phyloP scores from a whole-genome alignment of 1,140 invertebrate genomes.

The Drosophila eugracilis region DNA sequence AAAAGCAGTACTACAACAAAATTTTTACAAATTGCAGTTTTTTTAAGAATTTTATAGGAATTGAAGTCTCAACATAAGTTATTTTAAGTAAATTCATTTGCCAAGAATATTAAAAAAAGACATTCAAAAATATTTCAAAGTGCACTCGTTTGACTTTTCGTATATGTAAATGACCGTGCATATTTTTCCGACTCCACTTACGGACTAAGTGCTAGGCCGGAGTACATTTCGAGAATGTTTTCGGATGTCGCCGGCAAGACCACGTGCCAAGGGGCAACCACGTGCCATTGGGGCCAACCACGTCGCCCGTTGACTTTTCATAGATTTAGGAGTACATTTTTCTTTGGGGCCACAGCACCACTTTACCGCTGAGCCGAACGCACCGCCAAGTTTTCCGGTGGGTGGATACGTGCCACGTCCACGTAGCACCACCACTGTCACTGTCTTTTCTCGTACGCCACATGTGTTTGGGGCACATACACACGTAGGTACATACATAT shows the following conservation, averaged over 20 bases:
- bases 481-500: too few species aligned
- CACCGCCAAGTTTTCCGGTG: constrained; percentile 9
- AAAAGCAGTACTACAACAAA: too few species aligned
- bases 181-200: constrained; percentile 30
- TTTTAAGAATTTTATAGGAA: too few species aligned
- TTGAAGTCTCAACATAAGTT: too few species aligned
- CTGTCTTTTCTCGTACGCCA: constrained; percentile 48
- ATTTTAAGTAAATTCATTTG: background rate
- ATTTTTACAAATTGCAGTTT: too few species aligned
- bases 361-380: constrained; percentile 30
- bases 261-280: constrained; percentile 57
- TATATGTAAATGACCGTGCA: constrained; percentile 30
- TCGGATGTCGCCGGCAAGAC: constrained; percentile 34
- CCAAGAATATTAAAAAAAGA: too few species aligned
- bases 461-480: constrained; percentile 46
- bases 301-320: constrained; percentile 74
- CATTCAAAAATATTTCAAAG: background rate
- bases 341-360: constrained; percentile 51
- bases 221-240: constrained; percentile 29
- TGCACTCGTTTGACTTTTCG: background rate
- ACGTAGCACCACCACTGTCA: constrained; percentile 17
- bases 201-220: constrained; percentile 35
- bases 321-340: constrained; percentile 80
- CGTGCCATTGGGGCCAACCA: constrained; percentile 58
- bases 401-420: constrained; percentile 55